These are phyloP conservation scores for Pharmacophagus antenor DNA, from an alignment of 2,888 invertebrate species.

Conservation along the genomic window DNA sequence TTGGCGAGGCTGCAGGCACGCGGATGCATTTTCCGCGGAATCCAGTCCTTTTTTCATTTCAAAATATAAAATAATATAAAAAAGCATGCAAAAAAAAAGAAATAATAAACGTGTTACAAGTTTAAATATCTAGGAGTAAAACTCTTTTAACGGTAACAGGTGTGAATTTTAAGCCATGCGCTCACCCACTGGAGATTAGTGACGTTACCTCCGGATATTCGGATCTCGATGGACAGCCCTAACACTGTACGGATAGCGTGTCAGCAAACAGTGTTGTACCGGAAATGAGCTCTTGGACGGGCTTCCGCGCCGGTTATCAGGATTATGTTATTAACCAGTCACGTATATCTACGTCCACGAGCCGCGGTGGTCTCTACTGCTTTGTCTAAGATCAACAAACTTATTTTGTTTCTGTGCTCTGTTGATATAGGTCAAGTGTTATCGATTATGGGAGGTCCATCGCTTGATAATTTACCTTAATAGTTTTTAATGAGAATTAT, in stretches of 20 bases:
- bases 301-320: slow-evolving; percentile 62
- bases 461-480: not conserved
- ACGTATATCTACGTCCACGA: slow-evolving; percentile 32
- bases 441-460: slow-evolving; percentile 17
- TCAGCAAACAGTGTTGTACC: slow-evolving; percentile 38
- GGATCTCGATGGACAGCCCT: slow-evolving; percentile 25
- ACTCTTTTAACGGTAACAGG: slow-evolving; percentile 7
- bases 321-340: slow-evolving; percentile 72
- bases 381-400: slow-evolving; percentile 23
- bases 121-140: not conserved
- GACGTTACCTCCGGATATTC: slow-evolving; percentile 21
- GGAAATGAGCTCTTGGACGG: slow-evolving; percentile 60
- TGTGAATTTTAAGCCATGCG: slow-evolving; percentile 16
- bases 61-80: too few species aligned
- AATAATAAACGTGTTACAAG: not conserved
- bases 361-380: slow-evolving; percentile 56
- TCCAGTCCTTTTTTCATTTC: too few species aligned
- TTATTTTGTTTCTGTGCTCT: slow-evolving; percentile 19
- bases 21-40: too few species aligned
- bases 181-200: slow-evolving; percentile 13
- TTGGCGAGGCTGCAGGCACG: too few species aligned
- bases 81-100: too few species aligned
- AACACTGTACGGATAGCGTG: slow-evolving; percentile 23
- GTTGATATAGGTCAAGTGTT: slow-evolving; percentile 25
- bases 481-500: not conserved